A percentile compares a stretch with the other conserved stretches of the same genome.
Evolutionary conservation across 92 coral and sea anemone species (phyloP).

Genomic region (Bergia puertoricense): DNA sequence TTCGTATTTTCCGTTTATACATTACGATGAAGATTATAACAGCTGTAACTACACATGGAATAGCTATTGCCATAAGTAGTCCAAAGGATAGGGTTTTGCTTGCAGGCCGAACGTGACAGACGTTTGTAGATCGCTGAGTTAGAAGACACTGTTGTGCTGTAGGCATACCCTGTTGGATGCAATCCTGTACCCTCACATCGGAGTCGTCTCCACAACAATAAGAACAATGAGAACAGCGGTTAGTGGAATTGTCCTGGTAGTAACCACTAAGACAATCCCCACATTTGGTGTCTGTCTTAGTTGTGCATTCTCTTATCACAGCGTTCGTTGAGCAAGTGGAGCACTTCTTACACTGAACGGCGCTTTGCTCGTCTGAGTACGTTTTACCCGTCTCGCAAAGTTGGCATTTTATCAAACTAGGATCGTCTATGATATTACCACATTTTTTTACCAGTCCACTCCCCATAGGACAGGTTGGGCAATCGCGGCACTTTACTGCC

Average conservation of each 20-base stretch:
- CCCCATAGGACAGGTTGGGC: slow-evolving; percentile 16
- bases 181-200: slow-evolving; percentile 3
- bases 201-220: slow-evolving; percentile 10
- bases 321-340: not conserved
- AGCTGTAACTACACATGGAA: not conserved
- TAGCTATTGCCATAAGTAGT: not conserved
- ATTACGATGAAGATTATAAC: too few species aligned
- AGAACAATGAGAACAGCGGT: slow-evolving; percentile 8
- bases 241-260: slow-evolving; percentile 17
- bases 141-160: not conserved
- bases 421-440: slow-evolving; percentile 8
- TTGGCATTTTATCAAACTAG: not conserved
- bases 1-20: not conserved
- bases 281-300: not conserved
- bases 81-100: not conserved
- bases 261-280: not conserved
- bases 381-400: slow-evolving; percentile 13
- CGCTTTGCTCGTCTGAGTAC: not conserved
- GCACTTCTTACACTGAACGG: slow-evolving; percentile 9
- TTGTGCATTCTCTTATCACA: not conserved
- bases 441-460: slow-evolving; percentile 8
- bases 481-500: slow-evolving; percentile 12
- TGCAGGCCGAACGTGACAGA: not conserved
- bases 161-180: slow-evolving; percentile 24
- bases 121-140: not conserved